Conservation (phyloP, 2,797 vertebrate species). For the Myripristis jacobus region DNA sequence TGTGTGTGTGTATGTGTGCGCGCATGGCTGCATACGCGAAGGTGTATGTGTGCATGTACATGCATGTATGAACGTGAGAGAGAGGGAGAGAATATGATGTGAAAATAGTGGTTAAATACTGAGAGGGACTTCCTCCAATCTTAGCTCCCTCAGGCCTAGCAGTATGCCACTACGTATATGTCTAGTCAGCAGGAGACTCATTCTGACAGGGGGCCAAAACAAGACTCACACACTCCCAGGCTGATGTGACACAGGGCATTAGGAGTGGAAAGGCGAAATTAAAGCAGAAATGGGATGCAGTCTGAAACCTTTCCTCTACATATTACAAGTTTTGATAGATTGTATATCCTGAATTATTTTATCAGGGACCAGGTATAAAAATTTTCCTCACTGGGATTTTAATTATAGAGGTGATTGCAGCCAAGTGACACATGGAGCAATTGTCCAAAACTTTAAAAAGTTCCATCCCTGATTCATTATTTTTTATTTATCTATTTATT, state of each 20-base stretch:
- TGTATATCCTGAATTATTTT: conserved; percentile 21
- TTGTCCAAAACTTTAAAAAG: conserved; percentile 8
- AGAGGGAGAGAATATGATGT: conserved; percentile 59
- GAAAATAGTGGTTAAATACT: conserved; percentile 79
- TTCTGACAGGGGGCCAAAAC: conserved; percentile 83
- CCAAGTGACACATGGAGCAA: too few relatives aligned
- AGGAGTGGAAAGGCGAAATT: conserved; percentile 64
- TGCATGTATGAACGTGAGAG: conserved; percentile 8
- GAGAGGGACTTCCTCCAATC: conserved; percentile 75
- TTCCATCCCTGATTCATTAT: conserved; percentile 49
- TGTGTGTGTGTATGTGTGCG: conserved; percentile 49
- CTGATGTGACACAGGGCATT: conserved; percentile 79
- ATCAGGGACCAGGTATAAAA: conserved; percentile 37
- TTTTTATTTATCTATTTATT: conserved; percentile 23
- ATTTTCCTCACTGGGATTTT: neutral
- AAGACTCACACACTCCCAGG: conserved; percentile 74
- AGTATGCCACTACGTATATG: conserved; percentile 80
- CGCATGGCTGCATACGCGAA: conserved; percentile 33
- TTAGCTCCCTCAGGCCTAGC: conserved; percentile 69
- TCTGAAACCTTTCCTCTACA: conserved; percentile 58
- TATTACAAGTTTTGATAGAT: conserved; percentile 51
- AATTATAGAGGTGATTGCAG: neutral
- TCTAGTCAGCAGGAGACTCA: conserved; percentile 70
- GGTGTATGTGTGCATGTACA: conserved; percentile 12
- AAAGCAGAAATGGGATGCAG: conserved; percentile 43